Conservation (phyloP, 2,797 vertebrate genomes). For the Coilia nasus region DNA sequence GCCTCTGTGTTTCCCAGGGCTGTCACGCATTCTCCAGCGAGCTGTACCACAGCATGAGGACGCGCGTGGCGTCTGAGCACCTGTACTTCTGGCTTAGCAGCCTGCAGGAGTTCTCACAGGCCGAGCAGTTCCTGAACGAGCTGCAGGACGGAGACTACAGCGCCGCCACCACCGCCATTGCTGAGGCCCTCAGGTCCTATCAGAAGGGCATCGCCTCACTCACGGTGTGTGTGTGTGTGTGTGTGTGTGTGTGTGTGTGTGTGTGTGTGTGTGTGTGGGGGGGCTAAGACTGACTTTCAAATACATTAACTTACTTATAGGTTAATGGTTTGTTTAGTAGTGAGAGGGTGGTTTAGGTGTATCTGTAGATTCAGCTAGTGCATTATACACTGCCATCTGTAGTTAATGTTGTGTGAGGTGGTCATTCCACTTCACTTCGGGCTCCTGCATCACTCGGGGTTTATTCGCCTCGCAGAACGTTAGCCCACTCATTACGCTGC, state of each 20-base stretch:
- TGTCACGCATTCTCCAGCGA: constrained; percentile 96
- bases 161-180: constrained; percentile 88
- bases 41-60: constrained; percentile 93
- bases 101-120: constrained; percentile 96
- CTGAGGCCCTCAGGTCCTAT: constrained; percentile 92
- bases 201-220: constrained; percentile 97
- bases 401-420: no score
- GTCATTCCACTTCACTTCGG: no score
- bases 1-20: constrained; percentile 73
- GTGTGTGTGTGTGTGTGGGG: neutral
- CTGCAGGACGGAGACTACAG: constrained; percentile 89
- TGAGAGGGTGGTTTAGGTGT: no score
- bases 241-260: neutral
- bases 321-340: no score
- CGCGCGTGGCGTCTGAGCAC: constrained; percentile 95
- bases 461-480: no score
- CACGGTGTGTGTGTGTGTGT: constrained; percentile 78
- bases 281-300: no score
- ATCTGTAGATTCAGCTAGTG: no score
- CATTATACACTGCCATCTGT: no score
- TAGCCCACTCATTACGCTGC: no score
- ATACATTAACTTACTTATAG: no score
- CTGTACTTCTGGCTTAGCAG: constrained; percentile 99
- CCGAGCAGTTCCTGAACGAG: constrained; percentile 89
- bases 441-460: no score